Evolutionary conservation across 2,888 invertebrate species (phyloP), one percentile per base, ranked within the genome.

Genomic region (Cephus sareptanus): DNA sequence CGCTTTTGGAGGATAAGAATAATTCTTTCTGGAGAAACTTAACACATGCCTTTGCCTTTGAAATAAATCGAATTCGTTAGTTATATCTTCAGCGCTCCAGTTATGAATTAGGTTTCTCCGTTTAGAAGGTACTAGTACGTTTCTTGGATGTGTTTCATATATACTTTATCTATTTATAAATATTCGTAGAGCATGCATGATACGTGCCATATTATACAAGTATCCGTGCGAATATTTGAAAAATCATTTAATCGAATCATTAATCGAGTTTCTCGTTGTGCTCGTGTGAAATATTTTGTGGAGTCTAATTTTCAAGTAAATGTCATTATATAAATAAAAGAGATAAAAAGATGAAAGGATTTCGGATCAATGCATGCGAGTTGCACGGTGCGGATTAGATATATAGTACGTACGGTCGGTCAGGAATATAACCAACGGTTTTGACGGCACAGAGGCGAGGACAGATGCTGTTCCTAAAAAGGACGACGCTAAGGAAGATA

Each of bases 391-490:
- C 82, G 80, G 80, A 82, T 35, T 80, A 80, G 83, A 83, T 83
- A 79, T 84, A 84, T 84, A 84, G 89, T 85, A 87, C 86, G 85
- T 81, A 75, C 79, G 82, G 81, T 81, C 80, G 84, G 85, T 86
- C 87, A 87, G 86, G 87, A 86, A 87, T 88, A 87, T 89, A 90
- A 90, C 87, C 83, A 85, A 87, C 87, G 84, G 86, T 90, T 90
- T 89, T 89, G 86, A 87, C 89, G 88, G 85, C 86, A 87, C 89
- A 91, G 91, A 91, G 83, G 79, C 87, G 85, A 91, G 91, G 89
- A 84, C 88, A 80, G 91, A 89, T 76, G 85, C 87, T 80, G 86
- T 86, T 83, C 82, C 88, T 82, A 90, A 90, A 87, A 91, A 88
- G 87, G 89, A 89, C 81, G 90, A 90, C 83, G 85, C 87, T 83